phyloP scores from a whole-genome alignment of 2,797 vertebrate genomes.

The Orestias chungarensis region DNA sequence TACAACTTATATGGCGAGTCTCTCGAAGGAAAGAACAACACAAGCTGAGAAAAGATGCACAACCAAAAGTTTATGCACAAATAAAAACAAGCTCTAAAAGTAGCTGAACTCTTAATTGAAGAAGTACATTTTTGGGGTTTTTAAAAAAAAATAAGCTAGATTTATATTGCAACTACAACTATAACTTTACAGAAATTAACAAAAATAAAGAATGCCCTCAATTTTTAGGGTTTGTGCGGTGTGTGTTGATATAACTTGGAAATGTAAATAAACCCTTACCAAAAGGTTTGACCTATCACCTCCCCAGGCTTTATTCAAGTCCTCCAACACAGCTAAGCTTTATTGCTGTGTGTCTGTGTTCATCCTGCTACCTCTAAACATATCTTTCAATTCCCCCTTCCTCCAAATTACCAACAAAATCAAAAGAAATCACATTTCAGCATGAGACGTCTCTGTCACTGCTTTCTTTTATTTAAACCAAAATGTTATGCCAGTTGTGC shows the following conservation, averaged over 20 bases:
- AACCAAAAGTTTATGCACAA: neutral
- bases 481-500: neutral
- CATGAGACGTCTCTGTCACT: neutral
- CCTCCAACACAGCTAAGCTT: neutral
- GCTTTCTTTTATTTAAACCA: neutral
- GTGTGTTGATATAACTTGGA: too few relatives aligned
- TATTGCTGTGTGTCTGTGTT: neutral
- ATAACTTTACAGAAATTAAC: neutral
- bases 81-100: neutral
- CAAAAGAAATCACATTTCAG: neutral
- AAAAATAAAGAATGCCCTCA: neutral
- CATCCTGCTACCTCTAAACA: neutral
- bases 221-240: neutral
- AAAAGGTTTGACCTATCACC: neutral
- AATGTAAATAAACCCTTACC: neutral
- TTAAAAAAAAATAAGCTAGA: neutral
- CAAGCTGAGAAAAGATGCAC: neutral
- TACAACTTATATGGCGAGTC: neutral
- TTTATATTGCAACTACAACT: neutral
- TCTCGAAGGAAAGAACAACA: neutral
- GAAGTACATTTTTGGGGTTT: too few relatives aligned
- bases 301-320: neutral
- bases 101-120: too few relatives aligned
- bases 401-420: neutral
- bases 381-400: neutral